Conservation (phyloP, 2,113 vertebrate genomes). For the Sinocyclocheilus grahami region DNA sequence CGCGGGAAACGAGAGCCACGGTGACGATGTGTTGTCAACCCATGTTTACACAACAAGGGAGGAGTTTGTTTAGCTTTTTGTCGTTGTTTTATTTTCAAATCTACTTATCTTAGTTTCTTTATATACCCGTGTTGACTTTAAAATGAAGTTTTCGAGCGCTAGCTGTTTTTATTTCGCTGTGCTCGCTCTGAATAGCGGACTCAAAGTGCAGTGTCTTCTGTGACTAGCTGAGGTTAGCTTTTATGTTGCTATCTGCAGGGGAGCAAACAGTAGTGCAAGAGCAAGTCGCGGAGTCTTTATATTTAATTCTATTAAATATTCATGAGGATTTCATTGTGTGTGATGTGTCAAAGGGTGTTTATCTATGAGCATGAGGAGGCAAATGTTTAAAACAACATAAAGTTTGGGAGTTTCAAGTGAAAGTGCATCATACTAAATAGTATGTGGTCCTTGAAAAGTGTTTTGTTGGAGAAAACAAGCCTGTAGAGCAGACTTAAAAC, state of each 20-base stretch:
- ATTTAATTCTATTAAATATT: constrained; percentile 77
- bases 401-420: constrained; percentile 50
- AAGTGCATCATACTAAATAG: neutral
- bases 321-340: constrained; percentile 74
- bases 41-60: constrained; percentile 23
- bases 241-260: constrained; percentile 78
- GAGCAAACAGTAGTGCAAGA: constrained; percentile 73
- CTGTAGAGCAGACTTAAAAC: neutral
- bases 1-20: neutral
- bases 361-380: constrained; percentile 75
- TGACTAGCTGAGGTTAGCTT: constrained; percentile 74
- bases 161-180: constrained; percentile 68
- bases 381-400: constrained; percentile 58
- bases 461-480: neutral
- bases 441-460: neutral
- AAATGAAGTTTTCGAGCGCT: constrained; percentile 43
- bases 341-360: constrained; percentile 79
- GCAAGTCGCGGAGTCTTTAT: constrained; percentile 70
- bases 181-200: constrained; percentile 63
- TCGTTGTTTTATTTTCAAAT: constrained; percentile 48
- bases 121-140: constrained; percentile 30
- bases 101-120: constrained; percentile 34
- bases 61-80: constrained; percentile 37
- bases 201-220: constrained; percentile 64
- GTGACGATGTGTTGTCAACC: neutral